These are phyloP conservation scores for Danaus melanippus DNA, from an alignment of 1,140 invertebrate genomes.

Conservation along the genomic window DNA sequence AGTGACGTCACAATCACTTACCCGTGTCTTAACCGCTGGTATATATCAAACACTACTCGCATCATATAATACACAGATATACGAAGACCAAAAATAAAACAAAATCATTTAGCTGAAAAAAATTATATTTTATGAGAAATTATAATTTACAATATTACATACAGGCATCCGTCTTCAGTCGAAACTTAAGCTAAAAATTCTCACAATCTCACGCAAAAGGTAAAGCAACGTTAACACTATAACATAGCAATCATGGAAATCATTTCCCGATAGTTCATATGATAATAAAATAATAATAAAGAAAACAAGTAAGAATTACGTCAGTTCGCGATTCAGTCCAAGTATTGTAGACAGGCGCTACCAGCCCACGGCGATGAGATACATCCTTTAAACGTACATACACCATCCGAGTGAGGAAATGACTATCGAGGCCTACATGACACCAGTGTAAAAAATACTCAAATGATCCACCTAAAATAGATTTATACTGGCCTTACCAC, in stretches of 20 bases:
- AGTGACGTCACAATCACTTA: no score
- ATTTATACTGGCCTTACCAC: slow-evolving; percentile 11
- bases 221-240: slow-evolving; percentile 74
- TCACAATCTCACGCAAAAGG: slow-evolving; percentile 73
- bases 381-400: slow-evolving; percentile 1
- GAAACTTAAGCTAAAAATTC: slow-evolving; percentile 73
- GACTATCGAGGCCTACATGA: no score
- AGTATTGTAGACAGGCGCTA: slow-evolving; percentile 18
- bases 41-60: background rate
- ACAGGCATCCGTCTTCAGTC: slow-evolving; percentile 73
- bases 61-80: background rate
- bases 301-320: slow-evolving; percentile 56
- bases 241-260: slow-evolving; percentile 72
- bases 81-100: slow-evolving; percentile 44
- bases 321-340: slow-evolving; percentile 56
- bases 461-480: background rate
- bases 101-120: slow-evolving; percentile 69
- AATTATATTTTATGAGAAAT: slow-evolving; percentile 75
- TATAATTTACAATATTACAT: slow-evolving; percentile 75
- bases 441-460: no score
- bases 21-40: no score
- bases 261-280: slow-evolving; percentile 52
- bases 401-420: no score
- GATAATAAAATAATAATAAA: slow-evolving; percentile 46
- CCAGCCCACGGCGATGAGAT: slow-evolving; percentile 12